phyloP scores from a whole-genome alignment of 1,140 invertebrate species.

The Pararge aegeria region DNA sequence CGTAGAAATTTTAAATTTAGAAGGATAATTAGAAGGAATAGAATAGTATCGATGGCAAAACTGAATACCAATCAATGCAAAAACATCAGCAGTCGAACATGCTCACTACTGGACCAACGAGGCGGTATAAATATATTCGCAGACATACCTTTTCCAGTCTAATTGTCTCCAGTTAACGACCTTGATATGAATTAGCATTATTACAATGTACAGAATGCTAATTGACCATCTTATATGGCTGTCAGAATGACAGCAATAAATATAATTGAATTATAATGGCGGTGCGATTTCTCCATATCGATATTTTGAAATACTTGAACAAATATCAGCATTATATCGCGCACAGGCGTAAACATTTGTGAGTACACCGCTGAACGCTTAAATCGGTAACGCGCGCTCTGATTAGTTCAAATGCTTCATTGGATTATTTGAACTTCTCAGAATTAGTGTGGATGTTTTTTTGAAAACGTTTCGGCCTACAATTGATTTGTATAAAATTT shows the following conservation, averaged over 20 bases:
- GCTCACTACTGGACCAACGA: too few relatives aligned
- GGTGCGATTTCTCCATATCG: constrained; percentile 1
- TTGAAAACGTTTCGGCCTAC: constrained; percentile 1
- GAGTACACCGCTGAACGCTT: constrained; percentile 2
- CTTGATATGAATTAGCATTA: constrained; percentile 44
- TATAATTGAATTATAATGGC: constrained; percentile 4
- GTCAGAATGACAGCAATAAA: constrained; percentile 7
- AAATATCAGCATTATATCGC: constrained; percentile 17
- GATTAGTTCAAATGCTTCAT: constrained; percentile 6
- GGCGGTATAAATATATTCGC: too few relatives aligned
- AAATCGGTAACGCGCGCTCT: constrained; percentile 6
- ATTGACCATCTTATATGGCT: constrained; percentile 30
- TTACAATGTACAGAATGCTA: constrained; percentile 36
- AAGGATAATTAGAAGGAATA: too few relatives aligned
- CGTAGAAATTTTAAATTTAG: too few relatives aligned
- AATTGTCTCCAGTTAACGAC: constrained; percentile 29
- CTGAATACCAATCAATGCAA: too few relatives aligned
- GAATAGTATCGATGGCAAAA: too few relatives aligned
- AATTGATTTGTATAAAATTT: constrained; percentile 2
- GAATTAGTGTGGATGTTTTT: constrained; percentile 16
- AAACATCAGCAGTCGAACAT: too few relatives aligned
- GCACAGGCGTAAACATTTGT: constrained; percentile 7
- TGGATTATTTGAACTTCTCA: constrained; percentile 18
- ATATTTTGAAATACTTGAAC: constrained; percentile 4
- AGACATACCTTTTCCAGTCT: constrained; percentile 15